phyloP scores from a whole-genome alignment of 2,113 vertebrate species.

The Pterocles burchelli region DNA sequence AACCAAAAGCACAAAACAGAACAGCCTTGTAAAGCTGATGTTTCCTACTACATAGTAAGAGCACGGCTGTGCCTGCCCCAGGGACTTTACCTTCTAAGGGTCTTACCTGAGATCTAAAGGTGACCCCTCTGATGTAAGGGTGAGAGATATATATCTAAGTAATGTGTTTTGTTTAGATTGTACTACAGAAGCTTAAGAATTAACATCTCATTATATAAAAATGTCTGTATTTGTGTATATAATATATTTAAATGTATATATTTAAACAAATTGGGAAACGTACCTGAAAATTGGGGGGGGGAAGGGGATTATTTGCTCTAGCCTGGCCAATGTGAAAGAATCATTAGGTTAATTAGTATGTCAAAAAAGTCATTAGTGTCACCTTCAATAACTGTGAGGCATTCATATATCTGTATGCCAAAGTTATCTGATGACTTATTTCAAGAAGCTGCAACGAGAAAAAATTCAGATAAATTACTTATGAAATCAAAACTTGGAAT shows the following conservation, averaged over 20 bases:
- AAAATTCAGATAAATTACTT: background rate
- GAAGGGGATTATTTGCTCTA: background rate
- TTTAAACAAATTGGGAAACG: background rate
- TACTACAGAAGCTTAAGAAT: background rate
- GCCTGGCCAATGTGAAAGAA: background rate
- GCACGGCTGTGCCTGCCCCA: background rate
- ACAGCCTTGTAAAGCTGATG: background rate
- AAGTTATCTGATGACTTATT: background rate
- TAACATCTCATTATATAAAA: background rate
- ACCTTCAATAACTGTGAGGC: background rate
- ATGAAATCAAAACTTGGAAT: background rate
- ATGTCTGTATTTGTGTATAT: background rate
- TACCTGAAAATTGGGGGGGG: background rate
- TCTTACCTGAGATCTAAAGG: background rate
- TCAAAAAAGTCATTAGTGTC: background rate
- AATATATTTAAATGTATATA: background rate
- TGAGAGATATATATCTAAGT: background rate
- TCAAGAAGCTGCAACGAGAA: background rate
- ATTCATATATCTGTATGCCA: background rate
- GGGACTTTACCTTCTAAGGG: background rate
- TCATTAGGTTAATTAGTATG: background rate
- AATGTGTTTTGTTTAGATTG: background rate
- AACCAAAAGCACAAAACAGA: background rate
- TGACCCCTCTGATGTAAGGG: background rate
- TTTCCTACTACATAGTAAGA: background rate